Conservation (phyloP, 92 coral and sea anemone species). For the Epizoanthus illoricatus region DNA sequence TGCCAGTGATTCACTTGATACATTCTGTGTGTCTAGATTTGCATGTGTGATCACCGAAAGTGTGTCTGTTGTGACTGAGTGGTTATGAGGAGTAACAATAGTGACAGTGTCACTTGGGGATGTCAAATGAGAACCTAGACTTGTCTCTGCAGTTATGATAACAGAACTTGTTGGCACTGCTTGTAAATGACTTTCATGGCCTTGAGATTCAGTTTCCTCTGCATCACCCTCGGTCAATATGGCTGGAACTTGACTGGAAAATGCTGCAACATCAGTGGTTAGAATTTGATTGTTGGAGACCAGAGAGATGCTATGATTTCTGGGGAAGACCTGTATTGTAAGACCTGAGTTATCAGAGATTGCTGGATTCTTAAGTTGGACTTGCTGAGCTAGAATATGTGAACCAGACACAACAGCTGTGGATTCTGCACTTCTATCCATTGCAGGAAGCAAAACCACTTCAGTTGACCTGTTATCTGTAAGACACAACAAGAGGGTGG, state of each 20-base stretch:
- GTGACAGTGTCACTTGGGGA: constrained; percentile 29
- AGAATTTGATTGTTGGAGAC: constrained; percentile 64
- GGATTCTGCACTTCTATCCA: neutral
- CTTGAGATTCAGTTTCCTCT: constrained; percentile 76
- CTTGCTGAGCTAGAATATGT: neutral
- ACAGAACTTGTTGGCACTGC: constrained; percentile 15
- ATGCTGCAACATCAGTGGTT: constrained; percentile 67
- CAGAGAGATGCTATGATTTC: constrained; percentile 62
- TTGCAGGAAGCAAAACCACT: constrained; percentile 10
- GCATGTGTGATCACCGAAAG: constrained; percentile 29
- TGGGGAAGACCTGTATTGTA: constrained; percentile 73
- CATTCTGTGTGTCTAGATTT: constrained; percentile 8
- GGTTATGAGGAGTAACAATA: constrained; percentile 22
- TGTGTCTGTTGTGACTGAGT: constrained; percentile 65
- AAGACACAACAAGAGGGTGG: neutral
- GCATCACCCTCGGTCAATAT: constrained; percentile 95
- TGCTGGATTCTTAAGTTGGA: constrained; percentile 3
- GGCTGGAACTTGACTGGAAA: constrained; percentile 88
- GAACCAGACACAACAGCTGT: neutral
- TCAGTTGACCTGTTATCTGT: constrained; percentile 3
- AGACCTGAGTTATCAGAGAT: constrained; percentile 38
- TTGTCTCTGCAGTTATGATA: constrained; percentile 15
- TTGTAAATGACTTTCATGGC: constrained; percentile 45
- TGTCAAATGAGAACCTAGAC: constrained; percentile 21
- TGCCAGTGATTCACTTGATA: constrained; percentile 49